phyloP scores from a whole-genome alignment of 2,888 invertebrate species.

The Caenorhabditis sp. region DNA sequence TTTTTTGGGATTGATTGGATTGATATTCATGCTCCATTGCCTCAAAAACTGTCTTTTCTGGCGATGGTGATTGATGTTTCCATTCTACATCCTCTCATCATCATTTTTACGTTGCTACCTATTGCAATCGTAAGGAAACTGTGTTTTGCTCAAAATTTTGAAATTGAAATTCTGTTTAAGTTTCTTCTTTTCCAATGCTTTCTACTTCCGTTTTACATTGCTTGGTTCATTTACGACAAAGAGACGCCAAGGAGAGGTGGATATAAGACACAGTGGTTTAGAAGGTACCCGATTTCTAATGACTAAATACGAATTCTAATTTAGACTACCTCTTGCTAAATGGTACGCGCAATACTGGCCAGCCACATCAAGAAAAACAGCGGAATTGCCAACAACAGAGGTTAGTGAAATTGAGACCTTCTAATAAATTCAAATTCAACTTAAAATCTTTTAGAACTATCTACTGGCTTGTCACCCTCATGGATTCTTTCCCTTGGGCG shows the following conservation, averaged over 20 bases:
- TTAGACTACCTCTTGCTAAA: background rate
- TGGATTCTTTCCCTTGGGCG: slow-evolving; percentile 7
- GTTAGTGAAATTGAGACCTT: too few relatives aligned
- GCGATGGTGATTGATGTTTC: background rate
- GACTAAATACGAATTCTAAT: background rate
- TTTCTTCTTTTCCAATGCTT: slow-evolving; percentile 13
- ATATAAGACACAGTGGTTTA: slow-evolving; percentile 13
- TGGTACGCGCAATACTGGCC: slow-evolving; percentile 33
- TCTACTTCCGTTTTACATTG: slow-evolving; percentile 4
- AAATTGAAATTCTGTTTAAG: background rate
- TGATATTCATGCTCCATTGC: background rate
- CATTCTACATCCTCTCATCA: background rate
- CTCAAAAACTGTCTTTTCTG: background rate
- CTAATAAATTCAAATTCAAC: background rate
- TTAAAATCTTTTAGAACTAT: slow-evolving; percentile 17
- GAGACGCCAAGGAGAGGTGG: slow-evolving; percentile 5
- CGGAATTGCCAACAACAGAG: slow-evolving; percentile 13
- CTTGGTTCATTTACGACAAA: slow-evolving; percentile 1
- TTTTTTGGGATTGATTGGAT: slow-evolving; percentile 17
- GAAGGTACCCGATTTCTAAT: background rate
- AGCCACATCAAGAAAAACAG: slow-evolving; percentile 22
- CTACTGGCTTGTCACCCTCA: slow-evolving; percentile 18
- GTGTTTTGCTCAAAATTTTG: background rate
- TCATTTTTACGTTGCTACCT: background rate
- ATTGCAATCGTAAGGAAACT: background rate